A percentile compares a stretch with the other conserved stretches of the same genome.
phyloP scores from a whole-genome alignment of 1,140 invertebrate genomes.

The Diorhabda carinulata region DNA sequence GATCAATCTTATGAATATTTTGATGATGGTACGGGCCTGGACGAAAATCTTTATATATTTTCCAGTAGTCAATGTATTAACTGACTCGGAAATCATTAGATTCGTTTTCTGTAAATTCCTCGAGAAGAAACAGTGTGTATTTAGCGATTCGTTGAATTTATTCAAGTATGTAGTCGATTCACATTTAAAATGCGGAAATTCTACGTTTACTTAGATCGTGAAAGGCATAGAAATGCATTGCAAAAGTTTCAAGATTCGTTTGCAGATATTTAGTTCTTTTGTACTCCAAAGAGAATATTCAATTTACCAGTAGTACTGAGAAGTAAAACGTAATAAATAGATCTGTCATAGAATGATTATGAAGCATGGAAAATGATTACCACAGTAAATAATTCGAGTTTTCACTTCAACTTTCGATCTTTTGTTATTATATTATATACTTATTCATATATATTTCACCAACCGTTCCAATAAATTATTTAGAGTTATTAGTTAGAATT shows the following conservation, averaged over 20 bases:
- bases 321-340: too few relatives aligned
- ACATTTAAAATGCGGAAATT: constrained; percentile 1
- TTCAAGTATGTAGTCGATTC: constrained; percentile 2
- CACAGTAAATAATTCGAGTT: too few relatives aligned
- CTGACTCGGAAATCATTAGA: not conserved
- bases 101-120: not conserved
- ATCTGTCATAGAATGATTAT: too few relatives aligned
- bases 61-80: not conserved
- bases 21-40: too few relatives aligned
- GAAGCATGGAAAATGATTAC: too few relatives aligned
- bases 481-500: too few relatives aligned
- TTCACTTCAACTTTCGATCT: too few relatives aligned
- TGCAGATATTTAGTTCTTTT: not conserved
- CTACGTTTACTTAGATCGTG: not conserved
- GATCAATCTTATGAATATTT: too few relatives aligned
- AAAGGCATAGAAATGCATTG: constrained; percentile 2
- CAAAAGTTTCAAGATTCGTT: not conserved
- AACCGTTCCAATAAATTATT: too few relatives aligned
- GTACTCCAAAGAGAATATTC: not conserved
- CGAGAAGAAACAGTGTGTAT: not conserved
- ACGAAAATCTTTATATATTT: not conserved
- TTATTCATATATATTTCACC: too few relatives aligned
- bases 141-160: constrained; percentile 2
- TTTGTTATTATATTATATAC: too few relatives aligned
- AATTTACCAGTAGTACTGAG: too few relatives aligned